phyloP scores from a whole-genome alignment of 1,140 invertebrate genomes.

The Bombyx mandarina region DNA sequence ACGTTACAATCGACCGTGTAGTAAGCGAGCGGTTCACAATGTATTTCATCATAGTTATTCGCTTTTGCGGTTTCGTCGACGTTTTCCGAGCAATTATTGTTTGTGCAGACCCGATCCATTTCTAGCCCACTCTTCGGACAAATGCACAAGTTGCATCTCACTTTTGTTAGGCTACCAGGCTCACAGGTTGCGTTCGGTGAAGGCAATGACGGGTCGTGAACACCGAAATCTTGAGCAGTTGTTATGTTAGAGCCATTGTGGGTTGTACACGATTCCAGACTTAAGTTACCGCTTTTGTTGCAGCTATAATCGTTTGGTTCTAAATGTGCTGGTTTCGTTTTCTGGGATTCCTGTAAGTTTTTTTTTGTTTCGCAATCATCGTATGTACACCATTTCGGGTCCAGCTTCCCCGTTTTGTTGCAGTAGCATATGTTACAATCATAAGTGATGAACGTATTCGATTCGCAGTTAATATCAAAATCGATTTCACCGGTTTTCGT shows the following conservation, averaged over 20 bases:
- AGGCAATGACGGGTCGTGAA: not conserved
- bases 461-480: constrained; percentile 31
- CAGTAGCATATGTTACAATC: constrained; percentile 59
- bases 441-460: constrained; percentile 45
- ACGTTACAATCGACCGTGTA: constrained; percentile 58
- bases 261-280: too few relatives aligned
- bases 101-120: constrained; percentile 41
- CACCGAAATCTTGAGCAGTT: too few relatives aligned
- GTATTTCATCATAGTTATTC: constrained; percentile 21
- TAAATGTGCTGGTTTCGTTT: constrained; percentile 4
- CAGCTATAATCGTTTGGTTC: constrained; percentile 2
- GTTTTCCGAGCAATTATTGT: constrained; percentile 32
- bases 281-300: not conserved
- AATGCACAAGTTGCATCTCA: constrained; percentile 54
- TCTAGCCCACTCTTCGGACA: constrained; percentile 39
- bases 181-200: constrained; percentile 24
- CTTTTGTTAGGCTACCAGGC: constrained; percentile 42
- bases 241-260: too few relatives aligned
- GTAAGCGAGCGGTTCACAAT: constrained; percentile 51
- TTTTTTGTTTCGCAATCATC: constrained; percentile 50
- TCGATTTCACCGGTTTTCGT: constrained; percentile 19
- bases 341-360: constrained; percentile 30
- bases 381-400: constrained; percentile 56
- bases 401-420: constrained; percentile 42
- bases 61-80: constrained; percentile 3